A percentile compares a stretch with the other conserved stretches of the same genome.
Conservation (phyloP, 2,888 invertebrate species). For the Drosophila fungiperda region DNA sequence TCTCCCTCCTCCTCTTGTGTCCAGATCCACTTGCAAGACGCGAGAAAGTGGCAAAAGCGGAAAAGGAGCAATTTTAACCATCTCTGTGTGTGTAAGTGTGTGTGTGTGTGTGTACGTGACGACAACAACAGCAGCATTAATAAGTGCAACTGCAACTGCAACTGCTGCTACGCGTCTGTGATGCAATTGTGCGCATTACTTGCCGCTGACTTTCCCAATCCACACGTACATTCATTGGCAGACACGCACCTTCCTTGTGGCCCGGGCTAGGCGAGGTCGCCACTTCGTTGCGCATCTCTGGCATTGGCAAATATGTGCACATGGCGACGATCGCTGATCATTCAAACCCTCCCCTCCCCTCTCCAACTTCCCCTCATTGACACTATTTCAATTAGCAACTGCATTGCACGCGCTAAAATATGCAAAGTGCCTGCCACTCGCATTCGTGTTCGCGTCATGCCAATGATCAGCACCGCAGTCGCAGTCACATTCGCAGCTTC, state of each 20-base stretch:
- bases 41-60: conserved; percentile 45
- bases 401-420: conserved; percentile 76
- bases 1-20: conserved; percentile 14
- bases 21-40: conserved; percentile 54
- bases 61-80: conserved; percentile 15
- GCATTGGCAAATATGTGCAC: conserved; percentile 74
- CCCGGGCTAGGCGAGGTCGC: conserved; percentile 74
- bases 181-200: conserved; percentile 72
- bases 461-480: conserved; percentile 47
- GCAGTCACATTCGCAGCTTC: conserved; percentile 2
- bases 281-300: conserved; percentile 79
- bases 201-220: conserved; percentile 36
- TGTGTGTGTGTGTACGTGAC: conserved; percentile 42
- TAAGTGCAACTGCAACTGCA: conserved; percentile 31
- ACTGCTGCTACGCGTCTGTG: conserved; percentile 55
- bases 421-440: conserved; percentile 75
- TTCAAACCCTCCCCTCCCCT: not conserved
- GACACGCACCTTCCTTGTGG: conserved; percentile 64
- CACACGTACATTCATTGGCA: conserved; percentile 26
- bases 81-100: conserved; percentile 33
- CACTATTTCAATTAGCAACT: conserved; percentile 83
- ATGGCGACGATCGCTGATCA: conserved; percentile 58
- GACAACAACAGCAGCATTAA: conserved; percentile 34
- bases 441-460: conserved; percentile 57
- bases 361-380: conserved; percentile 38